phyloP scores from a whole-genome alignment of 2,113 vertebrate species.

The Phodopus roborovskii region DNA sequence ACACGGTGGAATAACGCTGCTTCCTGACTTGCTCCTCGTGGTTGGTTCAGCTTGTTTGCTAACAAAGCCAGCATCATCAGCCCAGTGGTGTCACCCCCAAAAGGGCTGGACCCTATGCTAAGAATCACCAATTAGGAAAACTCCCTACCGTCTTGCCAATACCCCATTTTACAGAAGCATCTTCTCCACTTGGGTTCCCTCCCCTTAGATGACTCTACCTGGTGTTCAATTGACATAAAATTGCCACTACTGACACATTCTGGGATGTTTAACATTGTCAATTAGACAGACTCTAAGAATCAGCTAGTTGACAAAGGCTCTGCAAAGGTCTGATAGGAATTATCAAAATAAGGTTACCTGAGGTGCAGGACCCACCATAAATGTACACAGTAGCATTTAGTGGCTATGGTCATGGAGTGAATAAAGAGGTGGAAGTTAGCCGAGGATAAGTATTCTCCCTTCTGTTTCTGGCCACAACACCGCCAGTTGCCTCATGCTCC shows the following conservation, averaged over 20 bases:
- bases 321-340: background rate
- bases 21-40: background rate
- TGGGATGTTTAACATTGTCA: background rate
- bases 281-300: background rate
- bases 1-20: fast-evolving
- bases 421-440: too few species aligned
- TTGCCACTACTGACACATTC: background rate
- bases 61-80: background rate
- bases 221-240: background rate
- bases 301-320: background rate
- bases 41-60: background rate
- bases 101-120: too few species aligned
- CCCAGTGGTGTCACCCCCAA: background rate
- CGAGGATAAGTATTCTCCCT: background rate
- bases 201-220: background rate
- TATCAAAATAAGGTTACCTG: background rate
- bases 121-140: background rate
- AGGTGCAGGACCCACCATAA: background rate
- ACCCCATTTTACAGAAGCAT: background rate
- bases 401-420: background rate
- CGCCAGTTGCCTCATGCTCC: background rate
- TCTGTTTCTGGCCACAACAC: background rate
- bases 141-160: background rate
- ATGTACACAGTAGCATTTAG: background rate
- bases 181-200: background rate